These are phyloP conservation scores for Drosophila truncata DNA, from an alignment of 1,140 invertebrate genomes.

Conservation along the genomic window DNA sequence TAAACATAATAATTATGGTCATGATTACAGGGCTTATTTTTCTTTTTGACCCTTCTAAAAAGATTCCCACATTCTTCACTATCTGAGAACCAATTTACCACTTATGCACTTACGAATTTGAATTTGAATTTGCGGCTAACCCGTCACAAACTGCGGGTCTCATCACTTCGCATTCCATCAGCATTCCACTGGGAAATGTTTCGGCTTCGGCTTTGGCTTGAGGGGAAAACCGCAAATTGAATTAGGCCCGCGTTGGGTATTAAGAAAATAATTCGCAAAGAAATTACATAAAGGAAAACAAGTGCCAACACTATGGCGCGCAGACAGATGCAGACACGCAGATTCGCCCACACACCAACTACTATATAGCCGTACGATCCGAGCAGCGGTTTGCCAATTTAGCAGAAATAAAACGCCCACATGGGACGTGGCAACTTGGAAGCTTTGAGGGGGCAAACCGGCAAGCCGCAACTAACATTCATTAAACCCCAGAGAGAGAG, in stretches of 20 bases:
- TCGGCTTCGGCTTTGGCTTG: conserved; percentile 35
- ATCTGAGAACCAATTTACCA: conserved; percentile 30
- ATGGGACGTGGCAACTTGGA: conserved; percentile 43
- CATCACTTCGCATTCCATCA: conserved; percentile 30
- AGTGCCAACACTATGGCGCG: conserved; percentile 56
- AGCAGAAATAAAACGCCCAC: conserved; percentile 80
- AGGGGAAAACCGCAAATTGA: conserved; percentile 71
- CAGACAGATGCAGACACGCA: conserved; percentile 40
- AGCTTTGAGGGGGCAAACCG: conserved; percentile 75
- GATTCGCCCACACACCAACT: conserved; percentile 57
- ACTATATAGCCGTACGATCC: conserved; percentile 41
- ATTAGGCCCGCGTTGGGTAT: conserved; percentile 60
- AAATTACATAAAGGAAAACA: conserved; percentile 82
- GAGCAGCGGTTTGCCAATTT: conserved; percentile 74
- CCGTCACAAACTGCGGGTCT: conserved; percentile 17
- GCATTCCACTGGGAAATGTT: conserved; percentile 50
- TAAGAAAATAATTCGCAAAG: conserved; percentile 76
- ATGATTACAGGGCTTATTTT: not conserved
- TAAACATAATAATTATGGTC: not conserved
- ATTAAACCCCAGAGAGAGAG: conserved; percentile 35
- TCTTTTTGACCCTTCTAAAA: not conserved
- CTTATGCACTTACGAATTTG: conserved; percentile 33
- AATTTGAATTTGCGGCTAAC: conserved; percentile 61
- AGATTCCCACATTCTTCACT: conserved; percentile 33
- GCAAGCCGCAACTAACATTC: conserved; percentile 64